These are phyloP conservation scores for Psilopogon haemacephalus DNA, from an alignment of 2,113 vertebrate species.

Conservation along the genomic window DNA sequence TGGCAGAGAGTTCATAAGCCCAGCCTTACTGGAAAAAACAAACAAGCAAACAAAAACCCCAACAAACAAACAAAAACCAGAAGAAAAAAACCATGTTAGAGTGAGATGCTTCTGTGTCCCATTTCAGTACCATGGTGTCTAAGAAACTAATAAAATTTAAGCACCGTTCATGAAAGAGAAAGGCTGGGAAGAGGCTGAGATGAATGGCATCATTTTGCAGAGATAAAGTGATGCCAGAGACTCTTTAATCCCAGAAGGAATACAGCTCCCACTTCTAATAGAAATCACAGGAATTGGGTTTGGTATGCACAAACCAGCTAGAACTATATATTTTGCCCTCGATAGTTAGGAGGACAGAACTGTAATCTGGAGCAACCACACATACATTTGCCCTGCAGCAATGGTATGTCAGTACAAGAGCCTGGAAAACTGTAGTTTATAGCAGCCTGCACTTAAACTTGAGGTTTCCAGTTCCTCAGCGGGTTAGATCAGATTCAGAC, in stretches of 20 bases:
- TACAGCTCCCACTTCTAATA: conserved; percentile 1
- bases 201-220: not conserved
- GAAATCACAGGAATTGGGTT: not conserved
- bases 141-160: not conserved
- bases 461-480: conserved; percentile 39
- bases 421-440: conserved; percentile 34
- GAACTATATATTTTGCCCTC: conserved; percentile 16
- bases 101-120: not conserved
- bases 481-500: conserved; percentile 31
- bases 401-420: conserved; percentile 28
- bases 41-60: no score
- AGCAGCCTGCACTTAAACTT: conserved; percentile 42
- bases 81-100: not conserved
- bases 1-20: not conserved
- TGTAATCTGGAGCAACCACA: conserved; percentile 59
- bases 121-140: not conserved
- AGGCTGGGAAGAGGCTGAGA: not conserved
- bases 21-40: not conserved
- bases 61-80: not conserved
- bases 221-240: not conserved
- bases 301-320: not conserved
- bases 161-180: not conserved
- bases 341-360: conserved; percentile 29
- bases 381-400: conserved; percentile 36
- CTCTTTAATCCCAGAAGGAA: not conserved